These are phyloP conservation scores for Dipodomys ordii DNA, from an alignment of 2,113 vertebrate genomes.

Conservation along the genomic window DNA sequence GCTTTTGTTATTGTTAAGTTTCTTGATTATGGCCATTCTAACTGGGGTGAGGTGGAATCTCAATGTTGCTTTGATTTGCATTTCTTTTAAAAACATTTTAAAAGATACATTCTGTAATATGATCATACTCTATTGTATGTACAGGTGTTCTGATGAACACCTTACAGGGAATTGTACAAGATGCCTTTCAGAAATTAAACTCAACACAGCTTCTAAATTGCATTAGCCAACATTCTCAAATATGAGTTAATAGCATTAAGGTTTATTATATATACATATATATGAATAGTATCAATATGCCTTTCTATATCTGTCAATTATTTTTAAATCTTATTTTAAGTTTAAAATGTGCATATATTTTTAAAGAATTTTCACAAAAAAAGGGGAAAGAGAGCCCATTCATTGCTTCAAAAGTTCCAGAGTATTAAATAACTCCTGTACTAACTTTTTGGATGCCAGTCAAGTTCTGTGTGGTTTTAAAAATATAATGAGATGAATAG, in stretches of 20 bases:
- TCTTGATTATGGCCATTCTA: too few relatives aligned
- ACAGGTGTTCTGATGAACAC: background rate
- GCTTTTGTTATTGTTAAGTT: too few relatives aligned
- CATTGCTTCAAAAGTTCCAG: background rate
- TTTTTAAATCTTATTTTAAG: conserved; percentile 55
- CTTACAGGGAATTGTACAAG: background rate
- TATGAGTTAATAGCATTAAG: conserved; percentile 26
- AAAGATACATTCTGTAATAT: background rate
- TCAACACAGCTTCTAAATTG: background rate
- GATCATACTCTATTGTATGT: background rate
- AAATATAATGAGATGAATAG: conserved; percentile 54
- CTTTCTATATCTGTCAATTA: background rate
- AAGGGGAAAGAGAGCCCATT: conserved; percentile 51
- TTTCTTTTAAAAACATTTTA: background rate
- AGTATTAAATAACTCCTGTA: conserved; percentile 55
- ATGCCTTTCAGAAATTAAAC: conserved; percentile 27
- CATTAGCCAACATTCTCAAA: background rate
- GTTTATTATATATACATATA: background rate
- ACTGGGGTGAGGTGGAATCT: too few relatives aligned
- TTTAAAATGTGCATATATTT: conserved; percentile 26
- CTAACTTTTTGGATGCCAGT: conserved; percentile 45
- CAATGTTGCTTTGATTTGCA: too few relatives aligned
- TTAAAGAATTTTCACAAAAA: conserved; percentile 51
- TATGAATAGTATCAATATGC: background rate
- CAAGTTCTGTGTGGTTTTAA: conserved; percentile 61